These are phyloP conservation scores for Chloebia gouldiae DNA, from an alignment of 2,113 vertebrate species.

Conservation along the genomic window DNA sequence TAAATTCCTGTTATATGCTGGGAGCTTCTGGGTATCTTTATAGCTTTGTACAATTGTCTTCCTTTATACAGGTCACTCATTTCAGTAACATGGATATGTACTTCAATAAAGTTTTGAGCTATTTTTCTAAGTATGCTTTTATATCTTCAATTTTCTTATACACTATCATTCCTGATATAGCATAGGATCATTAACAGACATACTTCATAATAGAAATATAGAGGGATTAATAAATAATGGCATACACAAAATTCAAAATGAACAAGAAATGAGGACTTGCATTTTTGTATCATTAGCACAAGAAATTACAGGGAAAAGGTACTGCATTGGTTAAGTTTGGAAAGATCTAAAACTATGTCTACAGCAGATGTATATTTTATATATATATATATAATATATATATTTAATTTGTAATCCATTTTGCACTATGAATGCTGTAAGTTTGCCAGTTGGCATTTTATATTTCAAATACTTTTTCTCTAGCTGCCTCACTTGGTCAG, in stretches of 20 bases:
- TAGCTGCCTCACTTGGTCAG: not conserved
- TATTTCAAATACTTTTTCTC: not conserved
- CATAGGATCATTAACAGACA: not conserved
- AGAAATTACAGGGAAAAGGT: not conserved
- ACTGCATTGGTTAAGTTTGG: not conserved
- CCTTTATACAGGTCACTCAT: not conserved
- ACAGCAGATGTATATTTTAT: not conserved
- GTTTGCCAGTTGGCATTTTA: not conserved
- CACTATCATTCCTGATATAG: not conserved
- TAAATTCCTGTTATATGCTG: not conserved
- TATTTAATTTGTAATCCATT: not conserved
- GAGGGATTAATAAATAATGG: slow-evolving; percentile 31
- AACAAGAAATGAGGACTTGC: not conserved
- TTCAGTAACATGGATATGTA: not conserved
- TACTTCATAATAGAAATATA: slow-evolving; percentile 15
- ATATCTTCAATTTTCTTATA: not conserved
- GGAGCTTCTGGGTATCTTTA: not conserved
- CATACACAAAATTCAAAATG: not conserved
- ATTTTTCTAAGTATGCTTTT: not conserved
- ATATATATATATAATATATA: not conserved
- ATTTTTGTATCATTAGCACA: not conserved
- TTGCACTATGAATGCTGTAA: not conserved
- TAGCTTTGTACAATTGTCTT: not conserved
- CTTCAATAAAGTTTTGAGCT: not conserved
- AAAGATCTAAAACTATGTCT: not conserved